Evolutionary conservation across 1,140 invertebrate genomes (phyloP).

Genomic region (Nasonia giraulti): DNA sequence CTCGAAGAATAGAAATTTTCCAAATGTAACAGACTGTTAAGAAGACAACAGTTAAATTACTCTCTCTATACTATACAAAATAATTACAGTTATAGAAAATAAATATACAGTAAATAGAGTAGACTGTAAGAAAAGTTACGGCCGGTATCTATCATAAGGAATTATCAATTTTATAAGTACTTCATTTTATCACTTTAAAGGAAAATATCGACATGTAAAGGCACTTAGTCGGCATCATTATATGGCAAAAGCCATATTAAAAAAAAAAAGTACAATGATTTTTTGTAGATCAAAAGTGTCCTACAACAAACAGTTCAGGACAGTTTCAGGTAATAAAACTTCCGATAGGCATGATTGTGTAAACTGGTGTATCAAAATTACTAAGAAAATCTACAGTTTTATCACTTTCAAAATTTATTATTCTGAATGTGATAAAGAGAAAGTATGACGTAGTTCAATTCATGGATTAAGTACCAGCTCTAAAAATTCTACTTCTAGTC

Average conservation of each 20-base stretch:
- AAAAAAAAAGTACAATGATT: slow-evolving; percentile 34
- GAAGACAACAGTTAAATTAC: not conserved
- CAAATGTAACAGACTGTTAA: slow-evolving; percentile 20
- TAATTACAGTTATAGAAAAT: slow-evolving; percentile 33
- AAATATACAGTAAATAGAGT: slow-evolving; percentile 18
- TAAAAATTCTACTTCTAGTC: slow-evolving; percentile 9
- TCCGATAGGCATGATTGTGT: not conserved
- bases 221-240: slow-evolving; percentile 41
- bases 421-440: not conserved
- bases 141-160: slow-evolving; percentile 6
- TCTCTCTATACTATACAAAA: slow-evolving; percentile 33
- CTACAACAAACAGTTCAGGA: not conserved
- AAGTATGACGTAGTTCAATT: not conserved
- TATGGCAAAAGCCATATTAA: slow-evolving; percentile 26
- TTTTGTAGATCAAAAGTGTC: slow-evolving; percentile 1
- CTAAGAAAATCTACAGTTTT: slow-evolving; percentile 9
- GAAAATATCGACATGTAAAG: slow-evolving; percentile 47
- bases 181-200: slow-evolving; percentile 45
- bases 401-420: not conserved
- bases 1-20: slow-evolving; percentile 5
- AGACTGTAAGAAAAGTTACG: not conserved
- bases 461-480: not conserved
- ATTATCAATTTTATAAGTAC: slow-evolving; percentile 43
- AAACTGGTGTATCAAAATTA: slow-evolving; percentile 37
- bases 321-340: not conserved